phyloP scores from a whole-genome alignment of 2,797 vertebrate genomes.

The Acestrorhynchus altus region DNA sequence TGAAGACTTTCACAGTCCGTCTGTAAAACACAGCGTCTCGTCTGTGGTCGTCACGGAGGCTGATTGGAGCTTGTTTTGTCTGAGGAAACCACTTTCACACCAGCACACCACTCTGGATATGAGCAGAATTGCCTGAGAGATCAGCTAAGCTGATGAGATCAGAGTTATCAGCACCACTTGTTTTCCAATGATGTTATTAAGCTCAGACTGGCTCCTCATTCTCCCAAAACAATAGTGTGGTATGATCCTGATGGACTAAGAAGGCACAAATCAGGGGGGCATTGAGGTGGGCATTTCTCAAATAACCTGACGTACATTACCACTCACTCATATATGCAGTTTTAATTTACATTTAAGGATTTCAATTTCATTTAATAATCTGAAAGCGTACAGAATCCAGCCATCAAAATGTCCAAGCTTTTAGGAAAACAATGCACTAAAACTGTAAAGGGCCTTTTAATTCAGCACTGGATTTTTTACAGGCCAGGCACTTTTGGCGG shows the following conservation, averaged over 20 bases:
- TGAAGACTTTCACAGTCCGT: slow-evolving; percentile 8
- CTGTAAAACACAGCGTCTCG: slow-evolving; percentile 9
- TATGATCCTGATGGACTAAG: slow-evolving; percentile 57
- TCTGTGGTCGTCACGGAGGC: slow-evolving; percentile 5
- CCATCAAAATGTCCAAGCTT: too few relatives aligned
- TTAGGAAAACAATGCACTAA: too few relatives aligned
- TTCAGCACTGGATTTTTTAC: too few relatives aligned
- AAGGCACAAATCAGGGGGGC: slow-evolving; percentile 20
- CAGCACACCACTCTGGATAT: background rate
- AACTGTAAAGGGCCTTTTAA: too few relatives aligned
- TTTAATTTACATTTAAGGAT: too few relatives aligned
- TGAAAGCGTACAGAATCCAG: too few relatives aligned
- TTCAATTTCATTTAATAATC: too few relatives aligned
- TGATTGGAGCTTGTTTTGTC: slow-evolving; percentile 4
- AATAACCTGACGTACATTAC: too few relatives aligned
- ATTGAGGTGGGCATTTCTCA: too few relatives aligned
- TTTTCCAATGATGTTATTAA: slow-evolving; percentile 42
- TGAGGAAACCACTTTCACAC: slow-evolving; percentile 13
- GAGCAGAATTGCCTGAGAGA: slow-evolving; percentile 41
- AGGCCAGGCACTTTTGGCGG: too few relatives aligned
- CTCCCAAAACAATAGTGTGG: slow-evolving; percentile 36
- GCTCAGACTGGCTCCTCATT: background rate
- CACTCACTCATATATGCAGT: too few relatives aligned
- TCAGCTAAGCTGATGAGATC: slow-evolving; percentile 51
- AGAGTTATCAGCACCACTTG: slow-evolving; percentile 54